A percentile compares a stretch with the other conserved stretches of the same genome.
These are phyloP conservation scores for Ethmia dodecea DNA, from an alignment of 2,888 invertebrate genomes.

Conservation along the genomic window DNA sequence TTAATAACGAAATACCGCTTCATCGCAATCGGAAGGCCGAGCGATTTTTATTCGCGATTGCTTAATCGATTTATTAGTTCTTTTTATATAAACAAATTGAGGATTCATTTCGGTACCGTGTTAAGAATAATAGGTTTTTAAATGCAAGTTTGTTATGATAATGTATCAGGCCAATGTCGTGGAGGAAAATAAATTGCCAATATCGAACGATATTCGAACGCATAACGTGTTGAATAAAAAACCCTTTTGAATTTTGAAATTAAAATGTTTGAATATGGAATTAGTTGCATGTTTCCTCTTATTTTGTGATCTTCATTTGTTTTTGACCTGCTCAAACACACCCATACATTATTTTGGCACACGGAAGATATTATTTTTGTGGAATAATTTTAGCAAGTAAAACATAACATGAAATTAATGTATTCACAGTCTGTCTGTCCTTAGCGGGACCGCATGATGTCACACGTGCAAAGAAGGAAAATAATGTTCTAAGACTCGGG, in stretches of 20 bases:
- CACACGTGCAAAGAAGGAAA: constrained; percentile 43
- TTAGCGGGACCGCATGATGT: constrained; percentile 34
- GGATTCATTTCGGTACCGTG: constrained; percentile 36
- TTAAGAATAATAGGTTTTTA: constrained; percentile 65
- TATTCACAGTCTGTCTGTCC: constrained; percentile 18
- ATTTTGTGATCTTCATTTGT: too few species aligned
- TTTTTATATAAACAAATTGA: constrained; percentile 49
- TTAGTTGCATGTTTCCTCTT: too few species aligned
- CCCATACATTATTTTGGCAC: too few species aligned
- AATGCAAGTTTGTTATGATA: constrained; percentile 35
- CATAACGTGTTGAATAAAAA: too few species aligned
- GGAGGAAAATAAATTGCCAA: constrained; percentile 31
- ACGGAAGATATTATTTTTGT: too few species aligned
- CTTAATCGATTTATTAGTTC: constrained; percentile 28
- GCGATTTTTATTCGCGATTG: constrained; percentile 50
- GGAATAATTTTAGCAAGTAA: too few species aligned
- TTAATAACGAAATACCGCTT: constrained; percentile 40
- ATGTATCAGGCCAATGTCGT: constrained; percentile 40
- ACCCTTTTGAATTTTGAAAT: constrained; percentile 26
- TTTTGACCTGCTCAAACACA: too few species aligned
- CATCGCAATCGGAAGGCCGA: constrained; percentile 29
- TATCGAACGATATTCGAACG: constrained; percentile 17
- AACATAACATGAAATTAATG: too few species aligned
- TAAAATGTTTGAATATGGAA: constrained; percentile 26
- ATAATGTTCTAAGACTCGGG: constrained; percentile 30